Conservation (phyloP, 2,888 invertebrate genomes). For the Cephus nigrinus region DNA sequence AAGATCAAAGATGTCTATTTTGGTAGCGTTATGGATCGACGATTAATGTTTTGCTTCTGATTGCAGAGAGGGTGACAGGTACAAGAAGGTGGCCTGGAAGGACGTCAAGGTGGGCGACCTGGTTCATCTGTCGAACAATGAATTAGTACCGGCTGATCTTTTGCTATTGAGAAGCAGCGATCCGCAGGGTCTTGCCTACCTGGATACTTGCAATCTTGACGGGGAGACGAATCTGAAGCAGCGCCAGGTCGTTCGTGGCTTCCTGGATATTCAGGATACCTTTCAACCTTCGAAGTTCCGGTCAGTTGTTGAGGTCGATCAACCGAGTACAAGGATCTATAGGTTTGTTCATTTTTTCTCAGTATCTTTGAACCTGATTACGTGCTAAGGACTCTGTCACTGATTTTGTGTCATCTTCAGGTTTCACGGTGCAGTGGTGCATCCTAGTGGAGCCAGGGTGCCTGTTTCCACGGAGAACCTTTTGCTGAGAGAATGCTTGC, state of each 20-base stretch:
- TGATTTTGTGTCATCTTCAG: conserved; percentile 29
- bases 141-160: conserved; percentile 96
- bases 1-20: too few species aligned
- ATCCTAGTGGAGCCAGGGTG: conserved; percentile 81
- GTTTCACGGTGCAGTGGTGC: conserved; percentile 90
- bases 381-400: too few species aligned
- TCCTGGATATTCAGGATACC: conserved; percentile 77
- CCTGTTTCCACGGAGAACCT: conserved; percentile 91
- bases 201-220: conserved; percentile 96
- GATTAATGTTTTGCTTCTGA: neutral
- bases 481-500: conserved; percentile 89
- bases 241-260: conserved; percentile 84
- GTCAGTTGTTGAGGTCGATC: conserved; percentile 90
- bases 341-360: conserved; percentile 62
- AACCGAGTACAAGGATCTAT: conserved; percentile 95
- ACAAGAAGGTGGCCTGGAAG: conserved; percentile 89
- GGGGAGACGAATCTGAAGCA: conserved; percentile 97
- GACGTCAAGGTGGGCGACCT: conserved; percentile 93
- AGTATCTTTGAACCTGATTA: neutral
- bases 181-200: conserved; percentile 88
- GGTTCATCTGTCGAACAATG: conserved; percentile 95
- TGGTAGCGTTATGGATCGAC: too few species aligned
- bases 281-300: conserved; percentile 86
- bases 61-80: conserved; percentile 82
- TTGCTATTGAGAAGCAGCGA: conserved; percentile 89